Evolutionary conservation across 2,797 vertebrate genomes (phyloP).

Genomic region (Scolopax rusticola): DNA sequence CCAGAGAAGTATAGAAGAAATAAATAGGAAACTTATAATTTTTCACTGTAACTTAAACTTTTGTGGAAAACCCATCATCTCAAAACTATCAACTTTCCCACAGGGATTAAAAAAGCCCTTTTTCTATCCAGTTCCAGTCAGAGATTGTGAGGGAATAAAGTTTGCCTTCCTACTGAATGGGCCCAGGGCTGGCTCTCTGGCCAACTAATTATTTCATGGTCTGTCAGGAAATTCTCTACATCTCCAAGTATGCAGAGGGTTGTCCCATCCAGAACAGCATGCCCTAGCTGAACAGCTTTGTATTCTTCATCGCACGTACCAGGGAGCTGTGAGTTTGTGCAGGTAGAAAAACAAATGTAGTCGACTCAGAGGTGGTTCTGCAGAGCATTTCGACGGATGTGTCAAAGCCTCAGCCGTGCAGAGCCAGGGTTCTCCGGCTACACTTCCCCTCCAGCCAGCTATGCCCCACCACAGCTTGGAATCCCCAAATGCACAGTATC

Average conservation of each 20-base stretch:
- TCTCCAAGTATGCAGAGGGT: conserved; percentile 2
- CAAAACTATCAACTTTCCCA: background rate
- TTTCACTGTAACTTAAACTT: background rate
- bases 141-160: background rate
- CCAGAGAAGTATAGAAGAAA: background rate
- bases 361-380: background rate
- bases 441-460: background rate
- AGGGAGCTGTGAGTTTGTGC: background rate
- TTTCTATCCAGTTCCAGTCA: conserved; percentile 4
- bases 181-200: background rate
- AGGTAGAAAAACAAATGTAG: background rate
- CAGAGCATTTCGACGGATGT: background rate
- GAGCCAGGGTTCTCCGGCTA: background rate
- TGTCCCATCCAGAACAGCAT: conserved; percentile 2
- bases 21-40: background rate
- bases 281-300: background rate
- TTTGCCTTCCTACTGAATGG: conserved; percentile 20
- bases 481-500: background rate
- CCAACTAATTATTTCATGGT: conserved; percentile 37
- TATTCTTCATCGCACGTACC: background rate
- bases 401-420: background rate
- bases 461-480: rapidly evolving
- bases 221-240: conserved; percentile 53
- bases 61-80: conserved; percentile 24
- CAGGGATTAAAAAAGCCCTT: background rate